Base-by-base conservation (phyloP, 2,888 invertebrate species). In the Plagodis pulveraria region DNA sequence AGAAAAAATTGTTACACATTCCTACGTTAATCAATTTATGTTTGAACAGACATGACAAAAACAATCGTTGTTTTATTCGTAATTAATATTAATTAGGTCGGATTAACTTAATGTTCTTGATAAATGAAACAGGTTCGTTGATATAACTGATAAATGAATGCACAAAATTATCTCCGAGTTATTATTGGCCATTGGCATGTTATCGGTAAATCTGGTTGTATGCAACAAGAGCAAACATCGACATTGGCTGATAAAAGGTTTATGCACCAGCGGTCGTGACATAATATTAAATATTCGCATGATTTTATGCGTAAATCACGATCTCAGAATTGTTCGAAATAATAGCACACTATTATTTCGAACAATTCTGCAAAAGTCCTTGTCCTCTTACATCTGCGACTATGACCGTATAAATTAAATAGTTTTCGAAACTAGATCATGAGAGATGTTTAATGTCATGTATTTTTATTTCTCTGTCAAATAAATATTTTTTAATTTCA, bases 161-260 rank as follows among this genome's bases (percentile, higher is more conserved):
- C 42, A 42, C 48, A 50, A 54, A 50, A 10, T 51, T 58, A 58
- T 55, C 62, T 47, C 5, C 41, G 44, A 51, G 45, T 40, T 46
- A 50, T 59, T 47, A 47, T 36, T 60, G 55, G 51, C 43, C 38
- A 33, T 60, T 48, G 51, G 38, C 38, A 33, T 38, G 50, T 45
- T 63, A 54, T 63, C 54, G 35, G 22, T 41, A 59, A 64, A 67
- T 69, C 65, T 66, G 62, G 48, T 47, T 54, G 52, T 33, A 42
- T 61, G 65, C 63, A 64, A 53, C 35, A 52, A 58, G 70, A 65
- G 62, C 61, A 69, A 71, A 70, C 58, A 62, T 54, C 59, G 71
- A 64, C 72, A 76, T 78, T 76, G 74, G 67, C 72, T 66, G 78
- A 78, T 78, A 80, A 77, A 65, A 70, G 69, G 70, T 66, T 62